Percentiles rank a stretch among this genome's conserved stretches.
phyloP scores from a whole-genome alignment of 2,888 invertebrate species.

The Cheilosia pagana region DNA sequence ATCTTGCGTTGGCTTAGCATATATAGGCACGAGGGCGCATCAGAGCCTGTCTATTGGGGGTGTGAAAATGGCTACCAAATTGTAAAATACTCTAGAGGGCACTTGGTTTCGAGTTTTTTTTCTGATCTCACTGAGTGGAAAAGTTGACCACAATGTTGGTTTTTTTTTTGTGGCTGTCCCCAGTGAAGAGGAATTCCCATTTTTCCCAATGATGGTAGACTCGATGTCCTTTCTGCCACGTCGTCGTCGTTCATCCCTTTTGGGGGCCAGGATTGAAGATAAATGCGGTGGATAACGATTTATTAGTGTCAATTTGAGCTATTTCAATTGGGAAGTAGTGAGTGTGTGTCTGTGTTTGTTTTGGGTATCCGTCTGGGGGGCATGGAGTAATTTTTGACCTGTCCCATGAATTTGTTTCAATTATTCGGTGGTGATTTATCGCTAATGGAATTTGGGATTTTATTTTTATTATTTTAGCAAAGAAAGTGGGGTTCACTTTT shows the following conservation, averaged over 20 bases:
- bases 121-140: slow-evolving; percentile 65
- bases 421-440: slow-evolving; percentile 68
- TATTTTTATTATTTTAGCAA: slow-evolving; percentile 26
- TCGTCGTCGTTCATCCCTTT: slow-evolving; percentile 76
- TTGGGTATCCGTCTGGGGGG: slow-evolving; percentile 23
- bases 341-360: slow-evolving; percentile 14
- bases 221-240: slow-evolving; percentile 63
- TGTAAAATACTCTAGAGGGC: slow-evolving; percentile 74
- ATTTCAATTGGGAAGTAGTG: slow-evolving; percentile 62
- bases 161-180: slow-evolving; percentile 25
- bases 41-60: slow-evolving; percentile 38
- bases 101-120: slow-evolving; percentile 67
- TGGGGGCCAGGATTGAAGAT: slow-evolving; percentile 73
- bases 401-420: slow-evolving; percentile 69
- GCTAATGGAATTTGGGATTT: slow-evolving; percentile 64
- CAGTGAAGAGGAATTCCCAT: slow-evolving; percentile 33
- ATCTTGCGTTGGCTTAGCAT: slow-evolving; percentile 49
- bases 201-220: slow-evolving; percentile 41
- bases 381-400: slow-evolving; percentile 53
- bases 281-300: slow-evolving; percentile 77
- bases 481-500: slow-evolving; percentile 3
- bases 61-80: slow-evolving; percentile 74
- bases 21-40: slow-evolving; percentile 2
- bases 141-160: slow-evolving; percentile 77
- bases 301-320: slow-evolving; percentile 77